These are phyloP conservation scores for Lithobius niger DNA, from an alignment of 1,140 invertebrate species.

Conservation along the genomic window DNA sequence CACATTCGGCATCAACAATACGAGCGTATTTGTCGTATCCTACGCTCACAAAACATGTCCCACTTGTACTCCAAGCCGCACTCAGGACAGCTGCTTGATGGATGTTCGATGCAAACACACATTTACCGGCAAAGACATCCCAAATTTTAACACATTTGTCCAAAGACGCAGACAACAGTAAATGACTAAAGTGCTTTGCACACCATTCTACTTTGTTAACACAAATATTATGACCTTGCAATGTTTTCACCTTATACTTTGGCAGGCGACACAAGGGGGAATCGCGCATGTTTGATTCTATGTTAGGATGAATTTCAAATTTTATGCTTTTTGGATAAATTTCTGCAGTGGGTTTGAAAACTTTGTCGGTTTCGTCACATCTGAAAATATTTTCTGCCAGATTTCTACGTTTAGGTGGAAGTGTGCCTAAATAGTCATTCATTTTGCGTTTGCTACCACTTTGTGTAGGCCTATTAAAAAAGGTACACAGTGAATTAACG, in stretches of 20 bases:
- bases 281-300: background rate
- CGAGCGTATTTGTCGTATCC: constrained; percentile 25
- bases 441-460: too few species aligned
- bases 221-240: background rate
- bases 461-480: too few species aligned
- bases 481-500: too few species aligned
- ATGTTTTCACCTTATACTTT: background rate
- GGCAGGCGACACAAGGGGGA: background rate
- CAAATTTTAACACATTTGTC: constrained; percentile 27
- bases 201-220: background rate
- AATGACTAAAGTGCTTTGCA: constrained; percentile 13
- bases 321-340: background rate
- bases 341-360: background rate
- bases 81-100: constrained; percentile 27
- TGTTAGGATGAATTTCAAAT: background rate
- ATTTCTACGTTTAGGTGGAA: background rate
- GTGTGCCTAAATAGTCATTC: background rate
- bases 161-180: constrained; percentile 26
- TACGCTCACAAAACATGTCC: constrained; percentile 20
- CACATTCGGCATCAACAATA: constrained; percentile 25
- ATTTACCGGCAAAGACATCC: constrained; percentile 24
- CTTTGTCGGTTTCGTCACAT: background rate
- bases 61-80: constrained; percentile 24
- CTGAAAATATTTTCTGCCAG: background rate
- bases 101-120: constrained; percentile 17